phyloP scores from a whole-genome alignment of 2,888 invertebrate genomes.

The Sinohyriopsis cumingii region DNA sequence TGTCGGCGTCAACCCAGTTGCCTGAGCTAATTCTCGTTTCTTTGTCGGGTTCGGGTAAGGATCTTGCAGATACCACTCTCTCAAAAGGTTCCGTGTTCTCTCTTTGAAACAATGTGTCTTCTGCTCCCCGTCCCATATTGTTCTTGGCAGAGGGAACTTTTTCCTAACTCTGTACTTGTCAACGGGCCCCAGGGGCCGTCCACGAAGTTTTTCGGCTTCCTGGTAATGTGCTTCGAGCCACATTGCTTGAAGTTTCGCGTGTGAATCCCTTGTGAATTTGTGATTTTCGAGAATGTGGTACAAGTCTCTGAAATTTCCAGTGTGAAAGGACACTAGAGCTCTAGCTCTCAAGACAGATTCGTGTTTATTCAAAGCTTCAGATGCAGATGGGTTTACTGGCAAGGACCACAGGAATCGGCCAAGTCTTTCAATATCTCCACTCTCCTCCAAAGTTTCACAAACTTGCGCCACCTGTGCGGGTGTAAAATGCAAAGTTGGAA shows the following conservation, averaged over 20 bases:
- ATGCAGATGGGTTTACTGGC: constrained; percentile 88
- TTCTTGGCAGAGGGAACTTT: constrained; percentile 92
- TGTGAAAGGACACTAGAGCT: constrained; percentile 91
- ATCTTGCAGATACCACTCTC: constrained; percentile 89
- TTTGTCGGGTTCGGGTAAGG: constrained; percentile 96
- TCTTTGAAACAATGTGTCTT: constrained; percentile 97
- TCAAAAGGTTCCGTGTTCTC: constrained; percentile 90
- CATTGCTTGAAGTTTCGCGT: constrained; percentile 90
- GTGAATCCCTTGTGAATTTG: constrained; percentile 90
- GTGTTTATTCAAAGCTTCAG: constrained; percentile 85
- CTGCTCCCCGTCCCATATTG: constrained; percentile 97
- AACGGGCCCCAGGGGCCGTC: constrained; percentile 92
- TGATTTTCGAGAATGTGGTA: constrained; percentile 91
- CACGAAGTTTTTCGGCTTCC: constrained; percentile 91
- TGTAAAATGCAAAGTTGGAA: constrained; percentile 68
- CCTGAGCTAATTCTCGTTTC: constrained; percentile 91
- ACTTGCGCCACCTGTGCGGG: constrained; percentile 71
- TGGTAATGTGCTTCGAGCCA: constrained; percentile 96
- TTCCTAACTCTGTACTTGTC: constrained; percentile 94
- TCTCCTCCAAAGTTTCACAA: constrained; percentile 72
- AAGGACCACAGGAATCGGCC: constrained; percentile 91
- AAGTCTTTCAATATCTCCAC: constrained; percentile 77
- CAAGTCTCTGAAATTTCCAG: constrained; percentile 89
- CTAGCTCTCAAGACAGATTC: constrained; percentile 90
- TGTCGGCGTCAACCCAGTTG: constrained; percentile 92